These are phyloP conservation scores for Rhopilema esculentum DNA, from an alignment of 30 jellyfish, hydroid and myxozoan species.

Conservation along the genomic window DNA sequence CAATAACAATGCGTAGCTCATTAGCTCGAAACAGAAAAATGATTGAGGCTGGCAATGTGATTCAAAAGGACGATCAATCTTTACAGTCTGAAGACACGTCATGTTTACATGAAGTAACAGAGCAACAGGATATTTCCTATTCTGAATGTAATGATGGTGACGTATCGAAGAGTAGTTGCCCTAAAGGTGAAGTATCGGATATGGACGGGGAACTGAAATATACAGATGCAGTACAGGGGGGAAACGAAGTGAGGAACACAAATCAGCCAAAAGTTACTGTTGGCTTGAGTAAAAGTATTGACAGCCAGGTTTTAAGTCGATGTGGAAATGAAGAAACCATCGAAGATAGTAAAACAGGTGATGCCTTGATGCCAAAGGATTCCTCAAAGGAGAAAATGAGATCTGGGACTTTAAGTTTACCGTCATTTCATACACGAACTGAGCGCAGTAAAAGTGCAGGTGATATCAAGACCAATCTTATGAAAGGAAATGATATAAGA, in stretches of 20 bases:
- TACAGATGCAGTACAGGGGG: neutral
- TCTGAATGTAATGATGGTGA: neutral
- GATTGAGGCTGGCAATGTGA: neutral
- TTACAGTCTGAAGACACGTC: neutral
- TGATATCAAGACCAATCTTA: neutral
- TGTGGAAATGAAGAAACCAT: neutral
- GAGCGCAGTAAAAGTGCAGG: slow-evolving; percentile 26
- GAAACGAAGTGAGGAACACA: neutral
- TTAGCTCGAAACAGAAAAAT: neutral
- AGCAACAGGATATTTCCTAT: neutral
- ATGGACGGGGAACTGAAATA: neutral
- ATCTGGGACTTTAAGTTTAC: neutral
- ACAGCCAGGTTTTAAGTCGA: neutral
- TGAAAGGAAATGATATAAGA: neutral
- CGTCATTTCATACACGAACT: slow-evolving; percentile 1
- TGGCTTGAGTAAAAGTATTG: neutral
- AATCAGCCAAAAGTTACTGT: neutral
- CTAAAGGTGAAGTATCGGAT: neutral
- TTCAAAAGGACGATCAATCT: neutral
- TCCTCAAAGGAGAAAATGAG: neutral
- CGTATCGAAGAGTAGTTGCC: neutral
- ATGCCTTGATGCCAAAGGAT: neutral
- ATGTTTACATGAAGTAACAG: neutral
- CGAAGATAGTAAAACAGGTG: neutral
- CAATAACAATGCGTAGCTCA: slow-evolving; percentile 22